phyloP scores from a whole-genome alignment of 2,113 vertebrate species.

The Jacana jacana region DNA sequence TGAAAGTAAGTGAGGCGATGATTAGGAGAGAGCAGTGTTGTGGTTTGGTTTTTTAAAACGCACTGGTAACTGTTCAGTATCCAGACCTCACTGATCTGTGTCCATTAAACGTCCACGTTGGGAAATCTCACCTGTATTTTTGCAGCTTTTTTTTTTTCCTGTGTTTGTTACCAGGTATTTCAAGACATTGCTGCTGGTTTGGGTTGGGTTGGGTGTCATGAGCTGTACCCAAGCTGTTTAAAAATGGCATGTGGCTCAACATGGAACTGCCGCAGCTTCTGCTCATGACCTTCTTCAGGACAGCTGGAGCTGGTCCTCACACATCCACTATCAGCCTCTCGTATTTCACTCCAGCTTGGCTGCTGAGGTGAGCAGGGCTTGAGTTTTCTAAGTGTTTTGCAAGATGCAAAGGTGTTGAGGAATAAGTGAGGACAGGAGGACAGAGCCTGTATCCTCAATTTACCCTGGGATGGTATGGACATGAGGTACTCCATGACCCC shows the following conservation, averaged over 20 bases:
- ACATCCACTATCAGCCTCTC: neutral
- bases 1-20: neutral
- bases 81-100: neutral
- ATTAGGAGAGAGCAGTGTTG: neutral
- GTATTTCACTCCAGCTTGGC: neutral
- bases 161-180: accelerated
- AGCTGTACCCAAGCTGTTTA: neutral
- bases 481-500: neutral
- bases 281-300: neutral
- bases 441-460: neutral
- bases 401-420: neutral
- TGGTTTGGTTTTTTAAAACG: neutral
- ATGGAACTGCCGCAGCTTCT: neutral
- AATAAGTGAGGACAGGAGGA: accelerated
- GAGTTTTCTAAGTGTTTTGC: neutral
- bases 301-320: neutral
- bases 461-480: neutral
- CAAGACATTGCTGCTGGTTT: neutral
- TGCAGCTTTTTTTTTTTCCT: neutral
- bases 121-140: neutral
- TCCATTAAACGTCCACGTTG: neutral
- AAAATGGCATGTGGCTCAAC: neutral
- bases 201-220: accelerated
- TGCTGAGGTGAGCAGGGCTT: neutral
- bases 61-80: neutral